These are phyloP conservation scores for Meiosimyza platycephala DNA, from an alignment of 2,888 invertebrate species.

Conservation along the genomic window DNA sequence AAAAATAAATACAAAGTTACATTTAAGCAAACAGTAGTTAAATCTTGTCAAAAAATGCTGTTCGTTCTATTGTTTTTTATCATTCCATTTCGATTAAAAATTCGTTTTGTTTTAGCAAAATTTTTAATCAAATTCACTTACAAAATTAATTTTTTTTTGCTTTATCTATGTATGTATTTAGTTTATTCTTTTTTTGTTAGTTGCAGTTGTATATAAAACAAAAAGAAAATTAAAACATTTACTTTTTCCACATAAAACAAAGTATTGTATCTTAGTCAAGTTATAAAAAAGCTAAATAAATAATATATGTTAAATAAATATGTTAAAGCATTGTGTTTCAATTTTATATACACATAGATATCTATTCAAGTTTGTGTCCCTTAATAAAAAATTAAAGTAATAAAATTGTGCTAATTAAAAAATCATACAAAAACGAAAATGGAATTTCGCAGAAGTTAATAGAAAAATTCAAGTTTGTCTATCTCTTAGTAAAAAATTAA, in stretches of 20 bases:
- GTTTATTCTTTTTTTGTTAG: slow-evolving; percentile 48
- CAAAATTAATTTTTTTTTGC: slow-evolving; percentile 31
- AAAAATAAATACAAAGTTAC: slow-evolving; percentile 8
- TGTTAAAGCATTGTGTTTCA: slow-evolving; percentile 2
- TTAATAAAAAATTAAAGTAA: too few species aligned
- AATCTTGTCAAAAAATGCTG: slow-evolving; percentile 1
- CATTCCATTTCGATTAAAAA: slow-evolving; percentile 23
- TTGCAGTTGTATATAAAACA: slow-evolving; percentile 27
- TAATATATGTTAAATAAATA: slow-evolving; percentile 4
- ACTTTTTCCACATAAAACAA: slow-evolving; percentile 1
- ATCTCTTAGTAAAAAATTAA: too few species aligned
- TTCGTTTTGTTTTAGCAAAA: slow-evolving; percentile 27
- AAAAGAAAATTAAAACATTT: background rate
- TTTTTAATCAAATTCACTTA: background rate
- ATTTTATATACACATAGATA: too few species aligned
- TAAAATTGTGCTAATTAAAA: too few species aligned
- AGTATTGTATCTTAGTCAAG: slow-evolving; percentile 30
- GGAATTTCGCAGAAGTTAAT: too few species aligned
- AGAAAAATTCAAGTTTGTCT: too few species aligned
- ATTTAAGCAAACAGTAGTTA: slow-evolving; percentile 15
- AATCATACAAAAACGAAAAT: too few species aligned
- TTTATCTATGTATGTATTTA: slow-evolving; percentile 42
- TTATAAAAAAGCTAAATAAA: slow-evolving; percentile 24
- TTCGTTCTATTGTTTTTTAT: slow-evolving; percentile 15
- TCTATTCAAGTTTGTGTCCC: too few species aligned